A percentile compares a stretch with the other conserved stretches of the same genome.
Conservation (phyloP, 2,888 invertebrate species). For the Drosophila subsilvestris region DNA sequence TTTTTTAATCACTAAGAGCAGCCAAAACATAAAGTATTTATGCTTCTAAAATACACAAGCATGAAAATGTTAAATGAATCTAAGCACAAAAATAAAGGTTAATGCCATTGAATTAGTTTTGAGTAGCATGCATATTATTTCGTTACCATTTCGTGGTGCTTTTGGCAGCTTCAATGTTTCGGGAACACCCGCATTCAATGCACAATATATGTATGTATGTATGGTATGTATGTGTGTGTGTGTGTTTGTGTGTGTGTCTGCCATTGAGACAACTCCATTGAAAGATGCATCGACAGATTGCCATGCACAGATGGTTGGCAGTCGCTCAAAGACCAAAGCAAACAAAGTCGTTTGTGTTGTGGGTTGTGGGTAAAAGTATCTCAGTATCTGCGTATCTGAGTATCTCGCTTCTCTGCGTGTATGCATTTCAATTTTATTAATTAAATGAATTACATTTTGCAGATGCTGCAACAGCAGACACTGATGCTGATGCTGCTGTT, state of each 20-base stretch:
- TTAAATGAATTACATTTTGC: constrained; percentile 66
- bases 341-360: constrained; percentile 15
- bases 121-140: no score
- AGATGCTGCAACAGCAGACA: constrained; percentile 17
- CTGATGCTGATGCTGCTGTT: neutral
- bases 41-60: no score
- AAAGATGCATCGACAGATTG: neutral
- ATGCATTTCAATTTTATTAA: constrained; percentile 67
- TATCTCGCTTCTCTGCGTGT: constrained; percentile 22
- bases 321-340: constrained; percentile 20
- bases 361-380: neutral
- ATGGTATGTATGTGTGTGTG: no score
- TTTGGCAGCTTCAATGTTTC: neutral
- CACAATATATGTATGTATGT: no score
- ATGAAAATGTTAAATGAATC: no score
- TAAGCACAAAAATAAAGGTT: no score
- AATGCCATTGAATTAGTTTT: no score
- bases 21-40: no score
- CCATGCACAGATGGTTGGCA: neutral
- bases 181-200: neutral
- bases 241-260: no score
- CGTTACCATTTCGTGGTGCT: neutral
- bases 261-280: no score
- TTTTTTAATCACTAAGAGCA: no score
- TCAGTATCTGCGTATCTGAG: neutral